phyloP scores from a whole-genome alignment of 2,888 invertebrate genomes.

The Ischnus inquisitorius region DNA sequence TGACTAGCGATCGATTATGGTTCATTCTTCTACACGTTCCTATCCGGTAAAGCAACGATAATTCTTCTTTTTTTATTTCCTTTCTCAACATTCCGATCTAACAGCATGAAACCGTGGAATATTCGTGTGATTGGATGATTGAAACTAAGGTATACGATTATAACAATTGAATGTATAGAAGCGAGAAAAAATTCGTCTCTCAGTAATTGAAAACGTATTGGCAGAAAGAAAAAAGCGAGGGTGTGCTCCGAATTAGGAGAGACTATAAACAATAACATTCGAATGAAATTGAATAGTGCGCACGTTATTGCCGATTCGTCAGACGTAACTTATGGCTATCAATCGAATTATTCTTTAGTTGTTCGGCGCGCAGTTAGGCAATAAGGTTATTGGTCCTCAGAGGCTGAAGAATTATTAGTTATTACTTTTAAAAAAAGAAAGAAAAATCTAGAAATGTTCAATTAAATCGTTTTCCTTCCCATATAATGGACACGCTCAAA shows the following conservation, averaged over 20 bases:
- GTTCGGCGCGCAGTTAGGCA: slow-evolving; percentile 63
- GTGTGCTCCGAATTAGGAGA: slow-evolving; percentile 52
- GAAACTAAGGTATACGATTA: slow-evolving; percentile 60
- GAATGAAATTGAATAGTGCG: slow-evolving; percentile 52
- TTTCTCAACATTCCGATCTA: not conserved
- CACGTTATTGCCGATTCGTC: slow-evolving; percentile 48
- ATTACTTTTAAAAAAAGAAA: slow-evolving; percentile 48
- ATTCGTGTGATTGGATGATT: slow-evolving; percentile 22
- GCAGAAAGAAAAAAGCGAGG: slow-evolving; percentile 11
- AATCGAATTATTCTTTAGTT: slow-evolving; percentile 61
- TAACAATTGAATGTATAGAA: slow-evolving; percentile 53
- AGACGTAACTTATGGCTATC: slow-evolving; percentile 61
- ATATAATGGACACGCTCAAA: slow-evolving; percentile 39
- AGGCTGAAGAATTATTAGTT: slow-evolving; percentile 73
- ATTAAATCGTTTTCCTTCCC: slow-evolving; percentile 65
- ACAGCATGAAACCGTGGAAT: not conserved
- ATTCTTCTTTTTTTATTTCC: slow-evolving; percentile 1
- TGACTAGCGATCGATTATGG: slow-evolving; percentile 13
- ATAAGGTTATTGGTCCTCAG: slow-evolving; percentile 76
- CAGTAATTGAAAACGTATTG: slow-evolving; percentile 39
- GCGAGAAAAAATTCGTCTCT: slow-evolving; percentile 19
- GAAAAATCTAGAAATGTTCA: slow-evolving; percentile 29
- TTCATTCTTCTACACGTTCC: slow-evolving; percentile 5
- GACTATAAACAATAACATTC: slow-evolving; percentile 27
- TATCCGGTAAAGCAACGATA: slow-evolving; percentile 17